phyloP scores from a whole-genome alignment of 2,113 vertebrate species.

The Ia io region DNA sequence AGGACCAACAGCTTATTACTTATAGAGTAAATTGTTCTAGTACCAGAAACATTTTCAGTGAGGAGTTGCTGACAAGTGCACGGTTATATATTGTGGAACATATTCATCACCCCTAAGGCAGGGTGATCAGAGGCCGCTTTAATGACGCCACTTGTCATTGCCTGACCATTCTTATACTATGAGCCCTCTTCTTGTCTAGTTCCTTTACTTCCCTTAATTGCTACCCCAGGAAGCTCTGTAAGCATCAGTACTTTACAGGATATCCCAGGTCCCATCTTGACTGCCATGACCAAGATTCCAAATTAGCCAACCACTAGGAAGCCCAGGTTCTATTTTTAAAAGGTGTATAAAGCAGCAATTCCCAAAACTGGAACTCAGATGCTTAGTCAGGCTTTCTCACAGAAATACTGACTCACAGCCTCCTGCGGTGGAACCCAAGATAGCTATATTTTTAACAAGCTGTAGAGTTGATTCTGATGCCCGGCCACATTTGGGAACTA shows the following conservation, averaged over 20 bases:
- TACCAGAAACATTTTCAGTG: slow-evolving; percentile 15
- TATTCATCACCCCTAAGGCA: neutral
- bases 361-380: neutral
- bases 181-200: neutral
- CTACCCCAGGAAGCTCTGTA: neutral
- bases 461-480: neutral
- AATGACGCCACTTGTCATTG: neutral
- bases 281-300: neutral
- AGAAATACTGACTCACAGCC: slow-evolving; percentile 10
- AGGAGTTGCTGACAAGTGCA: slow-evolving; percentile 17
- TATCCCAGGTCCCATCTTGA: neutral
- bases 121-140: neutral
- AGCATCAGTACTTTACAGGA: neutral
- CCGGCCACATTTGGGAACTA: neutral
- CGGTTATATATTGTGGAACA: neutral
- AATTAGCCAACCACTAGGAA: neutral
- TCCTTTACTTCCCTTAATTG: neutral
- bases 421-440: neutral
- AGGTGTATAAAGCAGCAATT: neutral
- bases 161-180: neutral
- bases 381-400: neutral
- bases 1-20: neutral
- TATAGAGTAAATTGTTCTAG: slow-evolving; percentile 30
- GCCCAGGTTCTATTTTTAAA: neutral
- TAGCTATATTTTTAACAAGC: neutral